Evolutionary conservation across 1,140 invertebrate species (phyloP).

Genomic region (Portunus trituberculatus): DNA sequence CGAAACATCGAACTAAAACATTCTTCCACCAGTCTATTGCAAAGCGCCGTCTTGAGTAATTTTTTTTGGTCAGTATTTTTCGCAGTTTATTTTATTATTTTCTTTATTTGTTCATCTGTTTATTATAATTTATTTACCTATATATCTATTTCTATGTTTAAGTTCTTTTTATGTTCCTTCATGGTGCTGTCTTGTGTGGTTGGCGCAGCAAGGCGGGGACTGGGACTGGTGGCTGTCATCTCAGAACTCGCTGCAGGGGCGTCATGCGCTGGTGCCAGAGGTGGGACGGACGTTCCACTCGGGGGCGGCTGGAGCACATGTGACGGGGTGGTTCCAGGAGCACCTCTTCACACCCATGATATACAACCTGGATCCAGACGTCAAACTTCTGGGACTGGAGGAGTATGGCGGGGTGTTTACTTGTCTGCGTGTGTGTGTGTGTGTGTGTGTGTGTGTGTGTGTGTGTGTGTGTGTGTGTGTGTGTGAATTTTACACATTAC

Average conservation of each 20-base stretch:
- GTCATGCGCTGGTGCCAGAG: slow-evolving; percentile 86
- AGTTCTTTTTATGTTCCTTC: background rate
- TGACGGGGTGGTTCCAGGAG: slow-evolving; percentile 85
- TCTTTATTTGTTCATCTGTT: background rate
- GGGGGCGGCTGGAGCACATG: slow-evolving; percentile 85
- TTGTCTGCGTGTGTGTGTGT: too few species aligned
- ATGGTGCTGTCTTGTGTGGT: slow-evolving; percentile 79
- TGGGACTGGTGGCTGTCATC: slow-evolving; percentile 73
- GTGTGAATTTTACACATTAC: too few species aligned
- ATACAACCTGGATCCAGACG: slow-evolving; percentile 60
- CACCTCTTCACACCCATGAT: slow-evolving; percentile 63
- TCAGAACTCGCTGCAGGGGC: slow-evolving; percentile 81
- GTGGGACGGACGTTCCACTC: slow-evolving; percentile 86
- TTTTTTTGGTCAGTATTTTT: too few species aligned
- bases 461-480: too few species aligned
- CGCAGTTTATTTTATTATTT: too few species aligned
- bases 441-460: too few species aligned
- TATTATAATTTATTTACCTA: background rate
- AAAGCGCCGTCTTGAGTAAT: too few species aligned
- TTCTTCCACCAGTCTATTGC: too few species aligned
- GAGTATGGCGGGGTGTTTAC: slow-evolving; percentile 25
- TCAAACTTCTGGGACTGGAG: slow-evolving; percentile 46
- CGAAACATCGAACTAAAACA: too few species aligned
- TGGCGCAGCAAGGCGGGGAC: slow-evolving; percentile 77
- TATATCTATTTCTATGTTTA: background rate